Evolutionary conservation across 1,140 invertebrate species (phyloP), one percentile per base, ranked within the genome.

Genomic region (Cotesia chilonis): DNA sequence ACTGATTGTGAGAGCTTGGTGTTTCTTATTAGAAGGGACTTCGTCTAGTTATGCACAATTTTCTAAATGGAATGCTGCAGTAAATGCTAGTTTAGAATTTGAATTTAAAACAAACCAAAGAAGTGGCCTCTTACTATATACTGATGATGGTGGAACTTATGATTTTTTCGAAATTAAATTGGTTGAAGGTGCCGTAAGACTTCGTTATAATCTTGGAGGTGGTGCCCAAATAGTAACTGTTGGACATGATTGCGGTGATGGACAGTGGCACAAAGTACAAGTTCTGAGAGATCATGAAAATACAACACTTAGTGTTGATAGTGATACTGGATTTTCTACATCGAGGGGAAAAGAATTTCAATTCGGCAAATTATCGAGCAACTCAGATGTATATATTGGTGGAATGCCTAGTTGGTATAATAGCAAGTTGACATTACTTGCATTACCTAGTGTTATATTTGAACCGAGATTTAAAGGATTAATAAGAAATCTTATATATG

Each of bases 151-250:
- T 4, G 95, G 95, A 9, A 94, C 93, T 14, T 95, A 95, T 79
- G 96, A 98, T 84, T 99, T 98, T 87, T 96, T 98, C 84, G 96
- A 98, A 86, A 85, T 98, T 64, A 98, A 97, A 82, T 88, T 99
- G 12, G 94, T 98, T 4, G 95, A 96, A 81, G 95, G 96, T 20
- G 92, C 92, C 0, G 87, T 98, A n/a, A 88, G 96, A 63, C 84
- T 98, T 74, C 88, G 96, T 74, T 96, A 95, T 84, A 96, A 97
- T 85, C 88, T 96, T 66, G 94, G 94, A 6, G 92, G 94, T 37
- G 94, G 94, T 1, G 94, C 94, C 5, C 93, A 96, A 83, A 94
- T 96, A 69, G 90, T 96, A 66, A 95, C 93, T 20, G 94, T 95
- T 12, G 95, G 95, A 6, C 90, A 91, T 59, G 94, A 95, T 77